Evolutionary conservation across 1,140 invertebrate species (phyloP).

Genomic region (Trichomalopsis sarcophagae): DNA sequence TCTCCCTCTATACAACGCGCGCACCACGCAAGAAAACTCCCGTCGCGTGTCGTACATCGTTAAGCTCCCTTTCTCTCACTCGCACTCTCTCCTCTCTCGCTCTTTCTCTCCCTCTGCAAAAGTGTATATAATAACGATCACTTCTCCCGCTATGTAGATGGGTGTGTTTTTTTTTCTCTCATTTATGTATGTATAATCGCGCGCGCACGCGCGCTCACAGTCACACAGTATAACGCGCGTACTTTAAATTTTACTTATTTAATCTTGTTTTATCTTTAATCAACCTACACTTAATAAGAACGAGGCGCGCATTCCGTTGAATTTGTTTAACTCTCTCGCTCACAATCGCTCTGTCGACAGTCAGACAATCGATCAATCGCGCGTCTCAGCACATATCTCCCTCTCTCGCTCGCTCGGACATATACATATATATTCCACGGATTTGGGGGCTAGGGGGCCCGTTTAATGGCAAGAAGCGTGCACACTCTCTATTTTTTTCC

Average conservation of each 20-base stretch:
- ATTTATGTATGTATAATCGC: background rate
- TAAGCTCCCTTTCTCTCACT: background rate
- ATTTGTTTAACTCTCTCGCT: background rate
- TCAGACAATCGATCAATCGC: background rate
- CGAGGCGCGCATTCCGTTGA: background rate
- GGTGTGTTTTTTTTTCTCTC: constrained; percentile 3
- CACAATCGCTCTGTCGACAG: constrained; percentile 2
- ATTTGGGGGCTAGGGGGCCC: background rate
- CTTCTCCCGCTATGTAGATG: background rate
- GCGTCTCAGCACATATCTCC: background rate
- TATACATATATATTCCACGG: constrained; percentile 18
- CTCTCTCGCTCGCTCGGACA: background rate
- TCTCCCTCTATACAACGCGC: background rate
- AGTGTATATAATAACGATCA: background rate
- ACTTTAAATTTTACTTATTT: constrained; percentile 10
- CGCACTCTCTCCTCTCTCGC: background rate
- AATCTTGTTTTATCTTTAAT: background rate
- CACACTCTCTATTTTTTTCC: constrained; percentile 11
- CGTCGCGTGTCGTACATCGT: background rate
- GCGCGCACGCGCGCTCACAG: background rate
- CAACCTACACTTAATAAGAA: background rate
- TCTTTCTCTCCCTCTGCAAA: constrained; percentile 13
- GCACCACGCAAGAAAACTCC: background rate
- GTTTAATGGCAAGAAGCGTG: constrained; percentile 37
- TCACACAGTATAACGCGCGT: constrained; percentile 6